phyloP scores from a whole-genome alignment of 2,888 invertebrate species.

The Pseudococcus jackbeardsleyi region DNA sequence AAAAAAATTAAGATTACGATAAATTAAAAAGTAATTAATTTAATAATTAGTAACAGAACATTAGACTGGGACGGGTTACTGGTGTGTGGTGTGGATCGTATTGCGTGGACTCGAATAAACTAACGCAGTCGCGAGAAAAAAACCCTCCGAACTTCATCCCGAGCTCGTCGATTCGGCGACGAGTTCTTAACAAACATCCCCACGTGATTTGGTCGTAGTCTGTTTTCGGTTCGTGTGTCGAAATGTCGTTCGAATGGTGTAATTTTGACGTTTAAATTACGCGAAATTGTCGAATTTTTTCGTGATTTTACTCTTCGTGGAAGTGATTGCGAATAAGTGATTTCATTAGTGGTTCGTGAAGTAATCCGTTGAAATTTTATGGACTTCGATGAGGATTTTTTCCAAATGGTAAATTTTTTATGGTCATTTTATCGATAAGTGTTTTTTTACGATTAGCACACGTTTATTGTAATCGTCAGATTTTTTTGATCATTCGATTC shows the following conservation, averaged over 20 bases:
- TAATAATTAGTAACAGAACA: slow-evolving; percentile 50
- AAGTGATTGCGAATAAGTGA: neutral
- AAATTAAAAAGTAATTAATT: slow-evolving; percentile 48
- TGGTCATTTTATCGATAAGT: neutral
- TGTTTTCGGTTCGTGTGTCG: slow-evolving; percentile 43
- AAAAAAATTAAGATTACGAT: slow-evolving; percentile 41
- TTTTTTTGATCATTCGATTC: neutral
- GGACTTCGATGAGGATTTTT: neutral
- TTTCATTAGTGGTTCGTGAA: neutral
- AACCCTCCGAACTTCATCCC: neutral
- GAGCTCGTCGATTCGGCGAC: neutral
- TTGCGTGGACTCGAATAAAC: neutral
- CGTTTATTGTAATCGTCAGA: neutral
- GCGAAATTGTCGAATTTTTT: neutral
- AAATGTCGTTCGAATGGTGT: slow-evolving; percentile 39
- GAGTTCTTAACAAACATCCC: slow-evolving; percentile 50
- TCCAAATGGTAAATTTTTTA: neutral
- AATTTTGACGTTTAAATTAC: slow-evolving; percentile 6
- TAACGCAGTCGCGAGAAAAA: slow-evolving; percentile 56
- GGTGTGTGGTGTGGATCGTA: neutral
- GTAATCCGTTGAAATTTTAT: neutral
- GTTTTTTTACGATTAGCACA: neutral
- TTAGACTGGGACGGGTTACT: neutral
- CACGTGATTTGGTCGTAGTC: slow-evolving; percentile 59
- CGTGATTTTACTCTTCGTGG: neutral